These are phyloP conservation scores for Cephus pygmeus DNA, from an alignment of 2,888 invertebrate genomes.

Conservation along the genomic window DNA sequence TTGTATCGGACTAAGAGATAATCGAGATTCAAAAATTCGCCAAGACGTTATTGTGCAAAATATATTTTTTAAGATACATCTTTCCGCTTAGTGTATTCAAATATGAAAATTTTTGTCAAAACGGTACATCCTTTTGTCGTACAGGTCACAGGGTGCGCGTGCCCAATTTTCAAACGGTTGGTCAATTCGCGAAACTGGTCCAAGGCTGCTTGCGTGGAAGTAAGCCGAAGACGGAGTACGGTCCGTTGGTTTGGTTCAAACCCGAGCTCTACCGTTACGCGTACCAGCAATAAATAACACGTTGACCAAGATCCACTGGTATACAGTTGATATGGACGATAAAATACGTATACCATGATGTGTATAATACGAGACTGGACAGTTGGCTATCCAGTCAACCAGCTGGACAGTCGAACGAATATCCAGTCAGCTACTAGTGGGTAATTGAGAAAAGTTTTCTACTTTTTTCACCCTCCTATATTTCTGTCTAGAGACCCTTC, in stretches of 20 bases:
- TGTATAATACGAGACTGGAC: not conserved
- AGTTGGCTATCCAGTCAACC: not conserved
- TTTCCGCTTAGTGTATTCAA: not conserved
- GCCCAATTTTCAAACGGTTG: not conserved
- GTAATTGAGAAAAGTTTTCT: conserved; percentile 25
- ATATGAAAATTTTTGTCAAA: not conserved
- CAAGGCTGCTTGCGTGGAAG: conserved; percentile 19
- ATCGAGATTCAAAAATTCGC: not conserved
- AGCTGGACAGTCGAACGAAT: not conserved
- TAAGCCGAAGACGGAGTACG: conserved; percentile 41
- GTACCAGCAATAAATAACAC: conserved; percentile 56
- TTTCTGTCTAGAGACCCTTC: not conserved
- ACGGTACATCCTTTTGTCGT: too few species aligned
- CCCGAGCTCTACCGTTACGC: conserved; percentile 24
- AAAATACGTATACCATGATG: conserved; percentile 22
- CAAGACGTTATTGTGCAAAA: not conserved
- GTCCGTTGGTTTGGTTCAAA: conserved; percentile 35
- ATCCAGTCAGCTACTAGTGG: conserved; percentile 14
- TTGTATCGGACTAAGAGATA: not conserved
- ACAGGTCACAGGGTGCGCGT: not conserved
- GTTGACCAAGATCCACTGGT: conserved; percentile 53
- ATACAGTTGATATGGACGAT: conserved; percentile 31
- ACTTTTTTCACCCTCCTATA: not conserved
- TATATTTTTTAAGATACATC: not conserved
- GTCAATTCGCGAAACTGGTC: not conserved